Evolutionary conservation across 2,797 vertebrate species (phyloP).

Genomic region (Syngnathus rostellatus): DNA sequence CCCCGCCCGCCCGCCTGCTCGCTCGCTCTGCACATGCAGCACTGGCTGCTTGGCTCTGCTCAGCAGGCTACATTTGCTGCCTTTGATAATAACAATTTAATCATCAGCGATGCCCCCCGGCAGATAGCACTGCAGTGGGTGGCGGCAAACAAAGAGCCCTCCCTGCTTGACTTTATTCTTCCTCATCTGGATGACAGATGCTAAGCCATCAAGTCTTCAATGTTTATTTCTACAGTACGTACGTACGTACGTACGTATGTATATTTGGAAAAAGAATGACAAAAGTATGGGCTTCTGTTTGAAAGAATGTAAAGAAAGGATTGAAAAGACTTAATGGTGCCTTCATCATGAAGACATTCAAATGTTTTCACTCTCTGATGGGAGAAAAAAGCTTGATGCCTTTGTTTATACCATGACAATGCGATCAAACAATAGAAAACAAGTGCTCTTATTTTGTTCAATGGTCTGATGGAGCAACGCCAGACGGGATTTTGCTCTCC

Average conservation of each 20-base stretch:
- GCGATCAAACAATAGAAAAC: not conserved
- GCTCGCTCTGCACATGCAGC: not conserved
- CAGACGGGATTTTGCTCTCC: not conserved
- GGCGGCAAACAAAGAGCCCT: not conserved
- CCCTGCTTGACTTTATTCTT: not conserved
- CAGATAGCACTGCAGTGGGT: not conserved
- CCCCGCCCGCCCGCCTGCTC: no score
- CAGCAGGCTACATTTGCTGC: not conserved
- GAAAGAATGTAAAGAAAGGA: not conserved
- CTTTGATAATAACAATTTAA: not conserved
- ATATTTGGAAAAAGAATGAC: no score
- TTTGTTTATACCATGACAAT: not conserved
- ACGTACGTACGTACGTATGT: no score
- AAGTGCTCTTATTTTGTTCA: not conserved
- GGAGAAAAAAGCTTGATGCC: not conserved
- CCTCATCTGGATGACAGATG: not conserved
- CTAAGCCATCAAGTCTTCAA: no score
- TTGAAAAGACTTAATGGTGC: not conserved
- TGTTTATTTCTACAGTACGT: no score
- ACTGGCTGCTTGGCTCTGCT: not conserved
- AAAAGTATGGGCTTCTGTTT: no score
- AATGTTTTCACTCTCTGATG: not conserved
- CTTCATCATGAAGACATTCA: not conserved
- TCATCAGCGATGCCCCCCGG: not conserved
- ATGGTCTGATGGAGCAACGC: not conserved